Percentiles rank a stretch among this genome's conserved stretches.
These are phyloP conservation scores for Melanostigma gelatinosum DNA, from an alignment of 2,113 vertebrate genomes.

Conservation along the genomic window DNA sequence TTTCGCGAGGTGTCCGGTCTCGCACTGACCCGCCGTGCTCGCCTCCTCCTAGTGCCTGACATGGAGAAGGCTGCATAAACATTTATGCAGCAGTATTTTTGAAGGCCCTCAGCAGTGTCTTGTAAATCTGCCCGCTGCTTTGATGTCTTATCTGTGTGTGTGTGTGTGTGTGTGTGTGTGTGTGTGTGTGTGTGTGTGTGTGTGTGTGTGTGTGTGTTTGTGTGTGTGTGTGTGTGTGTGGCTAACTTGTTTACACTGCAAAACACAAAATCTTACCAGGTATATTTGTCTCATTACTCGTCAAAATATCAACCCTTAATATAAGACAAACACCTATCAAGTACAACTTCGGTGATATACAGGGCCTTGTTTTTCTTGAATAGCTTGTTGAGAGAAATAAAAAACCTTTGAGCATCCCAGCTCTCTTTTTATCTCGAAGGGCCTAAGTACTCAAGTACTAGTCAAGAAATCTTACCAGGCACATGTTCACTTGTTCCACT, in stretches of 20 bases:
- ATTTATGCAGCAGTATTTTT: conserved; percentile 84
- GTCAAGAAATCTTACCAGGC: background rate
- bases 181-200: conserved; percentile 20
- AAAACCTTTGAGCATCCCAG: too few species aligned
- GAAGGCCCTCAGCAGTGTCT: conserved; percentile 75
- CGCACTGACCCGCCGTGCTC: conserved; percentile 26
- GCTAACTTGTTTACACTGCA: background rate
- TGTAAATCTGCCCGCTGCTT: conserved; percentile 82
- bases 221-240: conserved; percentile 6
- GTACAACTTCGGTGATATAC: too few species aligned
- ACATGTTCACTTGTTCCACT: background rate
- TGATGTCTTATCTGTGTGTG: conserved; percentile 82
- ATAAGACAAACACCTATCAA: background rate
- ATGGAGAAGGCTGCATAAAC: conserved; percentile 80
- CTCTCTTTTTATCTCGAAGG: background rate
- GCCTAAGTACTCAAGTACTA: background rate
- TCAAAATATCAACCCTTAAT: background rate
- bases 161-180: conserved; percentile 10
- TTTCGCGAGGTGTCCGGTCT: conserved; percentile 38
- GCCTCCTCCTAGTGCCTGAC: conserved; percentile 69
- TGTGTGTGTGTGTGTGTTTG: conserved; percentile 13
- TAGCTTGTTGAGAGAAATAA: background rate
- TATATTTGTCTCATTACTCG: background rate
- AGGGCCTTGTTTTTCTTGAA: background rate
- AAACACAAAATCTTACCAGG: background rate